Evolutionary conservation across 2,797 vertebrate species (phyloP).

Genomic region (Perodicticus potto): DNA sequence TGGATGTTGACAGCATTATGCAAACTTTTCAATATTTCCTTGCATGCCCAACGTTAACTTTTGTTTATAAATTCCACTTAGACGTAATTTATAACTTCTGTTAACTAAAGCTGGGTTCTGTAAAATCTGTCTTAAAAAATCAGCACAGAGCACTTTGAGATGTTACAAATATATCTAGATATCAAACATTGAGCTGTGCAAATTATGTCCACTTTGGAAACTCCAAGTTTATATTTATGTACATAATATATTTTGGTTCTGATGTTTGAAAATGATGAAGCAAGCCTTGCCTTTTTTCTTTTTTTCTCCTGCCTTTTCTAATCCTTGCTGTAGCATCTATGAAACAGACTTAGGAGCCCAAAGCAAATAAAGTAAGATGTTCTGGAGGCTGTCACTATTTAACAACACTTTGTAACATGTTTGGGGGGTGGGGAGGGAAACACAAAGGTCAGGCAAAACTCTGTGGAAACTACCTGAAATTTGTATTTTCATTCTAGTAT

Average conservation of each 20-base stretch:
- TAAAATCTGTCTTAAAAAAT: constrained; percentile 84
- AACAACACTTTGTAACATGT: constrained; percentile 32
- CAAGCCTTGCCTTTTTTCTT: not conserved
- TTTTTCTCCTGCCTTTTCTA: constrained; percentile 38
- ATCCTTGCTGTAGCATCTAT: constrained; percentile 38
- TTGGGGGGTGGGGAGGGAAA: not conserved
- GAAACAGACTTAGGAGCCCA: constrained; percentile 56
- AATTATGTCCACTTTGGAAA: constrained; percentile 80
- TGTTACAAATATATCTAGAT: constrained; percentile 81
- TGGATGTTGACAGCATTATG: constrained; percentile 82
- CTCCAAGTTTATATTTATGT: constrained; percentile 74
- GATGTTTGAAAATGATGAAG: constrained; percentile 76
- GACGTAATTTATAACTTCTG: constrained; percentile 85
- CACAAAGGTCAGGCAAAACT: not conserved
- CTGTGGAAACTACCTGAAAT: constrained; percentile 57
- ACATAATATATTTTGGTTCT: constrained; percentile 69
- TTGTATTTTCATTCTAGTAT: constrained; percentile 29
- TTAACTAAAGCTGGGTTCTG: constrained; percentile 83
- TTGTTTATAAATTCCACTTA: constrained; percentile 86
- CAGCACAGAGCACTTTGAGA: constrained; percentile 76
- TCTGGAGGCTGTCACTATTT: constrained; percentile 49
- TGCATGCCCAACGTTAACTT: constrained; percentile 81
- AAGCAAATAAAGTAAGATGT: constrained; percentile 53
- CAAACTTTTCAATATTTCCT: constrained; percentile 83
- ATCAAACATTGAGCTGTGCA: constrained; percentile 64